These are phyloP conservation scores for Tenthredo amoena DNA, from an alignment of 2,888 invertebrate genomes.

Conservation along the genomic window DNA sequence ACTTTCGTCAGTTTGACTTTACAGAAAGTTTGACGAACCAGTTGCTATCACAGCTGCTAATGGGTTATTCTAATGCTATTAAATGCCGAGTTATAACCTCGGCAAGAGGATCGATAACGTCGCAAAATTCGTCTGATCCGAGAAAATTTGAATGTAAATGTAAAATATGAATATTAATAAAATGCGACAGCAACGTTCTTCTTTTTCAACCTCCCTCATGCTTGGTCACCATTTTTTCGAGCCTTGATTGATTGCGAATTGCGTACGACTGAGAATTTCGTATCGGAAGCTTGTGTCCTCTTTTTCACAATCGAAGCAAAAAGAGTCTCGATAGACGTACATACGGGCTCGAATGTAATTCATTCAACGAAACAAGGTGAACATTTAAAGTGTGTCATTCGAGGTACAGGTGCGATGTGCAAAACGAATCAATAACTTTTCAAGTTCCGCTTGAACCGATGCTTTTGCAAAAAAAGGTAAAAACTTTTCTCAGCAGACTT, in stretches of 20 bases:
- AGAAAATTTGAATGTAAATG: neutral
- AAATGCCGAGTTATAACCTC: neutral
- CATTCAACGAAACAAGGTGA: neutral
- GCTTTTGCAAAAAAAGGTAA: neutral
- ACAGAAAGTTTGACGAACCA: neutral
- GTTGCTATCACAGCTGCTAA: neutral
- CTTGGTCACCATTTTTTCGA: neutral
- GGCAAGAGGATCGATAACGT: neutral
- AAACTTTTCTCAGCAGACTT: neutral
- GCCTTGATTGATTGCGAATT: neutral
- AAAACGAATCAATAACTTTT: neutral
- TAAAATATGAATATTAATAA: neutral
- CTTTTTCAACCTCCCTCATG: neutral
- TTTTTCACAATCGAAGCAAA: neutral
- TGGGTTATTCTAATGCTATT: neutral
- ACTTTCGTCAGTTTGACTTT: neutral
- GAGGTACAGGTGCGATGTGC: neutral
- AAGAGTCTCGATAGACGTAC: neutral
- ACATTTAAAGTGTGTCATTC: neutral
- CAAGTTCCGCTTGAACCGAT: neutral
- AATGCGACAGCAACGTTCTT: neutral
- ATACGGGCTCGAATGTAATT: neutral
- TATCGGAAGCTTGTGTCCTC: neutral
- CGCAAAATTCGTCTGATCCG: neutral
- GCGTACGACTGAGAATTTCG: neutral